These are phyloP conservation scores for Picathartes gymnocephalus DNA, from an alignment of 2,113 vertebrate species.

Conservation along the genomic window DNA sequence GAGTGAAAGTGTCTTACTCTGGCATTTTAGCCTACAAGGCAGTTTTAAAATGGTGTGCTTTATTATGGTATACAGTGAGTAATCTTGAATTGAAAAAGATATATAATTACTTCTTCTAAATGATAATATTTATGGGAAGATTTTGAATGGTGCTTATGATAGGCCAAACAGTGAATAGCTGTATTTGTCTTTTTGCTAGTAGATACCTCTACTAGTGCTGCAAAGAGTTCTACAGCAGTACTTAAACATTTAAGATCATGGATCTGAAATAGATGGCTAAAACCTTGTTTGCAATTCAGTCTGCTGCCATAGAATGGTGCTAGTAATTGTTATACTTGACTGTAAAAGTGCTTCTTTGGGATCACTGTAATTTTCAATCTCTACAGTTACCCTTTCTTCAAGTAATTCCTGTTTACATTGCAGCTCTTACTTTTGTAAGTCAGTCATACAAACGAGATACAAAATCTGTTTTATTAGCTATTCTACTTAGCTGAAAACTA, in stretches of 20 bases:
- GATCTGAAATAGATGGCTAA: neutral
- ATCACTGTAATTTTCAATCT: neutral
- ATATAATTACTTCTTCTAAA: neutral
- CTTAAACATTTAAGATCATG: neutral
- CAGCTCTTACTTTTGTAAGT: neutral
- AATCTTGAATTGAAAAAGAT: neutral
- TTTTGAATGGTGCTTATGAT: neutral
- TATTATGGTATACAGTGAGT: neutral
- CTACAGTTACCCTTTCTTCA: neutral
- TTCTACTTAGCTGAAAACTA: neutral
- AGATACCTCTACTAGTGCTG: neutral
- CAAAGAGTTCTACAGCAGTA: neutral
- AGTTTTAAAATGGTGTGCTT: neutral
- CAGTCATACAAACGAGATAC: neutral
- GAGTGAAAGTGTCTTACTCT: neutral
- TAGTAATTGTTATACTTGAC: neutral
- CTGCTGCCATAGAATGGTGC: neutral
- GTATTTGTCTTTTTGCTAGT: neutral
- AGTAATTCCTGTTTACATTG: neutral
- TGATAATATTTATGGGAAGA: neutral
- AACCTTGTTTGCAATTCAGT: neutral
- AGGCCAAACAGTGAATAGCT: neutral
- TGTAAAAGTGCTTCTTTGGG: neutral
- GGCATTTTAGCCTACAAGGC: neutral
- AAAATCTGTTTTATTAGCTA: neutral